A percentile compares a stretch with the other conserved stretches of the same genome.
These are phyloP conservation scores for Heliornis fulica DNA, from an alignment of 2,113 vertebrate species.

Conservation along the genomic window DNA sequence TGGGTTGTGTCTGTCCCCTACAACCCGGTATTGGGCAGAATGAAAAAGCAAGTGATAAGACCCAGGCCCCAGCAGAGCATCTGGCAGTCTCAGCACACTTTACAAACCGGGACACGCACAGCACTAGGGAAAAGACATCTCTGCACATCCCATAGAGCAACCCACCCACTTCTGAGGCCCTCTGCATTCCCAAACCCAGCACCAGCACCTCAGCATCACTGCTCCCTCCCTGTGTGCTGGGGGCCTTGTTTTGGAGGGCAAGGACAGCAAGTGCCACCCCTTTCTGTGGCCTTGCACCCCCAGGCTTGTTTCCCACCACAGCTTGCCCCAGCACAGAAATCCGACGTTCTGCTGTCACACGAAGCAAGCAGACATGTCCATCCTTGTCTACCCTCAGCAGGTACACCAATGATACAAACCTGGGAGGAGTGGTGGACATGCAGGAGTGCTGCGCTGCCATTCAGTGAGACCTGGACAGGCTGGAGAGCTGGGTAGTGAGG, in stretches of 20 bases:
- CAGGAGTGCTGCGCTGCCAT: no score
- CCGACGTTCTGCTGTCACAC: background rate
- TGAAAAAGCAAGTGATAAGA: background rate
- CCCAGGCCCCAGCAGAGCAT: background rate
- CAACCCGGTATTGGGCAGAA: background rate
- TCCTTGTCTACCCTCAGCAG: no score
- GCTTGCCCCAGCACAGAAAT: rapidly evolving
- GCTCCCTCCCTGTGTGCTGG: background rate
- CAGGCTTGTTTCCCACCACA: background rate
- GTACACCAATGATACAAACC: no score
- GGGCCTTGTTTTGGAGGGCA: background rate
- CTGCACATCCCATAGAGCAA: background rate
- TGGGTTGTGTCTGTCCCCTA: background rate
- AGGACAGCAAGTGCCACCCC: background rate
- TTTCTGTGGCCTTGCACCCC: rapidly evolving
- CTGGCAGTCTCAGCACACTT: background rate
- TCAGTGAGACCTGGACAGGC: no score
- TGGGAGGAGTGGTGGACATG: no score
- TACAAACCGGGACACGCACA: background rate
- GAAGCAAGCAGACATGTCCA: background rate
- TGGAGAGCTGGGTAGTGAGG: no score
- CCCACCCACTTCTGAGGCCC: background rate
- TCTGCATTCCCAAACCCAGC: background rate
- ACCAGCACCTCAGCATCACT: rapidly evolving
- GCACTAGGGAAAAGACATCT: background rate